phyloP scores from a whole-genome alignment of 1,140 invertebrate species.

The Pseudomyrmex gracilis region DNA sequence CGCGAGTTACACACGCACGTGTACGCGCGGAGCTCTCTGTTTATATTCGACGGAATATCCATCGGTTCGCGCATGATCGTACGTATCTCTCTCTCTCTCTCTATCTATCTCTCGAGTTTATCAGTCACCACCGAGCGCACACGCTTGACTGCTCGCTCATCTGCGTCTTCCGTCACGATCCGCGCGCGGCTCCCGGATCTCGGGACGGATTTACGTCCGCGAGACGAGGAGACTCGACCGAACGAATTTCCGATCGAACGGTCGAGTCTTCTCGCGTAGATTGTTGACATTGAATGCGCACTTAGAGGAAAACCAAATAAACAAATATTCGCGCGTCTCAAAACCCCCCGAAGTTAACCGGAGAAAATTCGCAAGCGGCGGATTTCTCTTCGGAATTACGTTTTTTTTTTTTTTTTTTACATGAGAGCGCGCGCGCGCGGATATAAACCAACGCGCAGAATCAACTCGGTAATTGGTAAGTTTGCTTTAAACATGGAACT shows the following conservation, averaged over 20 bases:
- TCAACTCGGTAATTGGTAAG: conserved; percentile 1
- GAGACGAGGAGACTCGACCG: background rate
- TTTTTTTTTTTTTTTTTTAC: too few relatives aligned
- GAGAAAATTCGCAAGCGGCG: background rate
- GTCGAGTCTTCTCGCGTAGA: background rate
- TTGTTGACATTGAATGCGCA: background rate
- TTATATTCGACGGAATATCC: conserved; percentile 23
- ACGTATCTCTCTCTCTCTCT: conserved; percentile 9
- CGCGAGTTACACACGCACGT: background rate
- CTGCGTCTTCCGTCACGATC: background rate
- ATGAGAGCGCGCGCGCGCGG: too few relatives aligned
- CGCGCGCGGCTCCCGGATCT: background rate
- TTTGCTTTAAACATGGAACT: conserved; percentile 13
- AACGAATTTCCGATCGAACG: background rate
- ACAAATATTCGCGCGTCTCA: background rate
- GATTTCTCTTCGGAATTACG: background rate
- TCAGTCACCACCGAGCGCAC: conserved; percentile 1
- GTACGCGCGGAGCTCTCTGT: background rate
- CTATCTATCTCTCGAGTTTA: conserved; percentile 31
- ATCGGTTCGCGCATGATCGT: conserved; percentile 13
- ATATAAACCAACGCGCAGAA: background rate
- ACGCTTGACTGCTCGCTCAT: conserved; percentile 10
- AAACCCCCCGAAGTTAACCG: too few relatives aligned
- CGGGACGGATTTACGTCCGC: conserved; percentile 8
- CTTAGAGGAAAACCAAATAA: background rate